Percentiles rank a stretch among this genome's conserved stretches.
These are phyloP conservation scores for Bolborhynchus lineola DNA, from an alignment of 2,113 vertebrate genomes.

Conservation along the genomic window DNA sequence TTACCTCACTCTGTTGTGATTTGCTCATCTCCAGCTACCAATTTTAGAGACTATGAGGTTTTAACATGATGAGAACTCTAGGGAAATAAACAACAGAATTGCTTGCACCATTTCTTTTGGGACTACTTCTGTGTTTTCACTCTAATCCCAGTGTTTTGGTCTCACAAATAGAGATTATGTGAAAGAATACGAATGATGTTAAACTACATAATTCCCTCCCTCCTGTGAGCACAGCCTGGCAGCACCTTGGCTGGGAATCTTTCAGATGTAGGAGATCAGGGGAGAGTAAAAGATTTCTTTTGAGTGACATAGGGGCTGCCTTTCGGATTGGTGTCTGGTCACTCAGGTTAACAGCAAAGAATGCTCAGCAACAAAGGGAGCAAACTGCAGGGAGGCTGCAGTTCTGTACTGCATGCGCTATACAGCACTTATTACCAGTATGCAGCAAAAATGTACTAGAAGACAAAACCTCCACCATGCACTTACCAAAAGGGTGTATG, in stretches of 20 bases:
- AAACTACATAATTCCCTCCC: background rate
- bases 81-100: constrained; percentile 14
- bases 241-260: background rate
- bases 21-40: background rate
- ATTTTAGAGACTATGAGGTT: background rate
- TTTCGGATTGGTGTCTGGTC: background rate
- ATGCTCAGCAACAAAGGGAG: background rate
- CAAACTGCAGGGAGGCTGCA: background rate
- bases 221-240: background rate
- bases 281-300: background rate
- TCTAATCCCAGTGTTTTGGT: constrained; percentile 5
- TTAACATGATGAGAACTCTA: background rate
- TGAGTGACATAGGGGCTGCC: background rate
- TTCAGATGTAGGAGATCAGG: background rate
- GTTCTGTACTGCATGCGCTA: background rate
- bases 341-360: background rate
- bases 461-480: background rate
- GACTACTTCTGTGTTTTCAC: background rate
- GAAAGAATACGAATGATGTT: background rate
- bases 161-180: background rate
- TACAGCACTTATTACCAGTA: background rate
- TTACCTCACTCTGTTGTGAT: background rate
- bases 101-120: background rate
- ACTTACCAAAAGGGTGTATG: background rate
- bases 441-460: background rate